Conservation (phyloP, 2,797 vertebrate genomes). For the Pseudotriccus pelzelni region DNA sequence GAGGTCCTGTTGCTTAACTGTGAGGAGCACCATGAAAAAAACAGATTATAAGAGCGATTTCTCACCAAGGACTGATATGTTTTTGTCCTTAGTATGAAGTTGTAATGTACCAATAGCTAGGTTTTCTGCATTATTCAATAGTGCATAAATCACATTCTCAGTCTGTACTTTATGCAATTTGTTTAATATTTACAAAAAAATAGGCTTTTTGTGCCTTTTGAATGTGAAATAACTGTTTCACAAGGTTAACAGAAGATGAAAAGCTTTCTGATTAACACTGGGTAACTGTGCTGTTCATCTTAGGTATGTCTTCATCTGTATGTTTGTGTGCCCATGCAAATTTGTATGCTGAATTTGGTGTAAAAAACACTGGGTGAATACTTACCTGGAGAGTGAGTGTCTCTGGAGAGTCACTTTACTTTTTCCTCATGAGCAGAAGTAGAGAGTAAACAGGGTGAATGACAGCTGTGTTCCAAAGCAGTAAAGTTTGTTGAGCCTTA, state of each 20-base stretch:
- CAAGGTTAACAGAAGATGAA: not conserved
- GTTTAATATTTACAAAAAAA: not conserved
- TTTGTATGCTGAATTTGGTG: not conserved
- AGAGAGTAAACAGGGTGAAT: not conserved
- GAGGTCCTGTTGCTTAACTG: not conserved
- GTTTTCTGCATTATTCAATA: not conserved
- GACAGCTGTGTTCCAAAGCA: not conserved
- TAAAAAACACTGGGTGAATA: not conserved
- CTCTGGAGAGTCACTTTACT: not conserved
- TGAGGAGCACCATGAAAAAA: not conserved
- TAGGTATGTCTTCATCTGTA: not conserved
- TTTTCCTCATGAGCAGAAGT: not conserved
- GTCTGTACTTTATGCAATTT: not conserved
- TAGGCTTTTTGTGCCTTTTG: not conserved
- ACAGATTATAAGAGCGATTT: not conserved
- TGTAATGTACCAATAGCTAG: not conserved
- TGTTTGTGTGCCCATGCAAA: not conserved
- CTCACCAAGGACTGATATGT: not conserved
- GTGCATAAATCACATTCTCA: not conserved
- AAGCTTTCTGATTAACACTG: not conserved
- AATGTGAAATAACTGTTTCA: not conserved
- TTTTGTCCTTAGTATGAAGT: not conserved
- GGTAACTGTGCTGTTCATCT: not conserved
- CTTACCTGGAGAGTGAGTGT: not conserved
- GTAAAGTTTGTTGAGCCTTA: not conserved